Evolutionary conservation across 2,113 vertebrate species (phyloP).

Genomic region (Cyanoliseus patagonus): DNA sequence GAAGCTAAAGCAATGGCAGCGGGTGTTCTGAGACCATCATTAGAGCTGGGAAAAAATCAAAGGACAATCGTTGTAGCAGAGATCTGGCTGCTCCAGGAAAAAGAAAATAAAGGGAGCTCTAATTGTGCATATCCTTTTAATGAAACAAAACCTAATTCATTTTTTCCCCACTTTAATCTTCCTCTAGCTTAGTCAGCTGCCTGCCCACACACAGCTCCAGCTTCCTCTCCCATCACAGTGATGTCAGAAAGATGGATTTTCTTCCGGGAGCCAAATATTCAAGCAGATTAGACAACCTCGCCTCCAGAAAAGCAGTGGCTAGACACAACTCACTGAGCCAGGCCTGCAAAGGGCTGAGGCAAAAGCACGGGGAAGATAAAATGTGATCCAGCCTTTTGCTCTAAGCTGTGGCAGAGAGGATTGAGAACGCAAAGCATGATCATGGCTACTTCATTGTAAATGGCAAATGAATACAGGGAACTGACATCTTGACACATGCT

Average conservation of each 20-base stretch:
- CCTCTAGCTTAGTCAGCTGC: background rate
- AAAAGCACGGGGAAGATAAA: background rate
- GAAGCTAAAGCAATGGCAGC: background rate
- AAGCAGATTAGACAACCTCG: background rate
- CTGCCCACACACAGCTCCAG: slow-evolving; percentile 31
- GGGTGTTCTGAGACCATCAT: background rate
- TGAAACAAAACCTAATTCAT: slow-evolving; percentile 33
- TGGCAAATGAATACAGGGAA: background rate
- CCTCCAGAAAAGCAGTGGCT: background rate
- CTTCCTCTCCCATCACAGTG: background rate
- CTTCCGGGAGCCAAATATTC: slow-evolving; percentile 33
- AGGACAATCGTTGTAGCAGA: slow-evolving; percentile 17
- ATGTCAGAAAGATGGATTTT: slow-evolving; percentile 52
- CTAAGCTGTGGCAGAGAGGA: background rate
- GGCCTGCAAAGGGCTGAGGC: background rate
- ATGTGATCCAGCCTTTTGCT: background rate
- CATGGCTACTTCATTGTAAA: background rate
- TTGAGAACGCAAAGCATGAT: background rate
- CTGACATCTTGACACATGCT: background rate
- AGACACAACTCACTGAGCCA: background rate
- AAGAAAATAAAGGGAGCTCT: background rate
- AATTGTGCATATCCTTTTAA: background rate
- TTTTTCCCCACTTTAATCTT: slow-evolving; percentile 35
- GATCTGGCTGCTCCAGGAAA: background rate
- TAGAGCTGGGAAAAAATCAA: background rate